These are phyloP conservation scores for Pachyramphus minor DNA, from an alignment of 2,113 vertebrate genomes.

Conservation along the genomic window DNA sequence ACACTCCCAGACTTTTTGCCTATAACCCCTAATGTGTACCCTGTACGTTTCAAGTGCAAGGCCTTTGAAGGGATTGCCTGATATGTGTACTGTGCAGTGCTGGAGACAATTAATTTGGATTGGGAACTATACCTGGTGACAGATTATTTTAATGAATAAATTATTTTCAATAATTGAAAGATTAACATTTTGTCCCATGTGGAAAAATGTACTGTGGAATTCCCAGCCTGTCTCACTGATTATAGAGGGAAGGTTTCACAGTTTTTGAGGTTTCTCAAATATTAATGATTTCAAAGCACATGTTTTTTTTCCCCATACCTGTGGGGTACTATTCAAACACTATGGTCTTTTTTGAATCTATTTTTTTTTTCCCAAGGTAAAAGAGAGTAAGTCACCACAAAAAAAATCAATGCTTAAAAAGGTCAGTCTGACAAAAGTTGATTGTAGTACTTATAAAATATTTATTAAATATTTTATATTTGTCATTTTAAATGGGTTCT, in stretches of 20 bases:
- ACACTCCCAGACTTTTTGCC: not conserved
- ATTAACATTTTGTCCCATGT: not conserved
- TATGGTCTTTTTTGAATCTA: not conserved
- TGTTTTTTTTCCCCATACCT: not conserved
- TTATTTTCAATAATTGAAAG: not conserved
- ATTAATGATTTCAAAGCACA: not conserved
- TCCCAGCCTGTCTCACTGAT: not conserved
- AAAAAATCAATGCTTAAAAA: not conserved
- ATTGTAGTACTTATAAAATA: not conserved
- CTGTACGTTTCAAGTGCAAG: rapidly evolving
- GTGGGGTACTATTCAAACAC: not conserved
- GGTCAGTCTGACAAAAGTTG: not conserved
- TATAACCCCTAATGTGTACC: not conserved
- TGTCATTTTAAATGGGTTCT: not conserved
- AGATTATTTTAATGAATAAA: not conserved
- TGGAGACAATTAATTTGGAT: not conserved
- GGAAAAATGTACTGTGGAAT: not conserved
- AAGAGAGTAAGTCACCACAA: not conserved
- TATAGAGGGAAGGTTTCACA: not conserved
- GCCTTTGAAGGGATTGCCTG: not conserved
- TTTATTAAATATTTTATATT: not conserved
- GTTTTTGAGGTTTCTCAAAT: not conserved
- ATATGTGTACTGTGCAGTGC: not conserved
- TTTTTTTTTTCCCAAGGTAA: not conserved
- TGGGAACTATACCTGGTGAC: not conserved